Base-by-base conservation (phyloP, 1,140 invertebrate genomes). In the Conus betulinus region DNA sequence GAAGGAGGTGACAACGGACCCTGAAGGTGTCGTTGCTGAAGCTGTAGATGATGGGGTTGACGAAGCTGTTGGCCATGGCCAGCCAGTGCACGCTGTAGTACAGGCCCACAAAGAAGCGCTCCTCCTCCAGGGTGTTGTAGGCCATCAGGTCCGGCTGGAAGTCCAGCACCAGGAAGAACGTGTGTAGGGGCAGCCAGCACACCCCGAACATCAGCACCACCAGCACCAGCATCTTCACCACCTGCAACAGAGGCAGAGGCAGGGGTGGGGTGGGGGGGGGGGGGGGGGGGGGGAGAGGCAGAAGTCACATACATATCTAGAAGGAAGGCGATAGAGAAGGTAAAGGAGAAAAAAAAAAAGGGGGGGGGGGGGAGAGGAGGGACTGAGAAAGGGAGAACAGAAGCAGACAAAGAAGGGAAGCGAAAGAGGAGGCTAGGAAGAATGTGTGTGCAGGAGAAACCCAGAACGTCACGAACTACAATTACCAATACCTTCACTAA, bases 31-130 rank as follows among this genome's bases (percentile, higher is more conserved):
- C 96, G 53, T 97, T 98, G 96, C 98, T 97, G 91, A 98, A 96
- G 93, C 98, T 98, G 94, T 98, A 98, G 8, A 98, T 97, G 78
- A 98, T 96, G 0, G 98, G 98, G 94, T 98, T 98, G 90, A 98
- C 96, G 55, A 97, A 98, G 13, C 97, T 97, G 95, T 98, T 98
- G 4, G 97, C 95, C 95, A 96, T 96, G 76, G 96, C 96, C 10
- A 96, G 91, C 96, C 96, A 96, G 90, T 96, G 96, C 84, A 95
- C 93, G 27, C 87, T 83, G 53, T 93, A 92, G 90, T 91, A 95
- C 23, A 94, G n/a, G 7, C 87, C 90, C 23, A 92, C 92, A 13
- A 93, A 88, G 5, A 91, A 84, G 23, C 89, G 76, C 76, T 88
- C 87, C 20, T 91, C 87, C 0, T 85, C 78, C 10, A 89, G 51